Conservation (phyloP, 1,140 invertebrate genomes). For the Bicyclus anynana region DNA sequence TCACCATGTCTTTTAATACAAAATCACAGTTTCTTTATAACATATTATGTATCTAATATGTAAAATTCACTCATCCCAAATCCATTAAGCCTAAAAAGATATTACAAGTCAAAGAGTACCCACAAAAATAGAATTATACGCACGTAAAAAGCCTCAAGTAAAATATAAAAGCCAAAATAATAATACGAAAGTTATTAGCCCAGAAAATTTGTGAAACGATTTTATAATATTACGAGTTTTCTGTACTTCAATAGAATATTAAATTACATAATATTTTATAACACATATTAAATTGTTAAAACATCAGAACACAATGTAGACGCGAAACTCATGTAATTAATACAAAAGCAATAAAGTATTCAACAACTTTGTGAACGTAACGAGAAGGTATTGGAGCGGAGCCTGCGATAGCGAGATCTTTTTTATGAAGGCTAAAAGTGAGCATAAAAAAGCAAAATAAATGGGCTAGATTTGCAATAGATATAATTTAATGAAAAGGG, state of each 20-base stretch:
- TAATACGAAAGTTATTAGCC: background rate
- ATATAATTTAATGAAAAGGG: too few relatives aligned
- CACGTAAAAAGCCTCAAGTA: background rate
- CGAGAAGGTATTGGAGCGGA: background rate
- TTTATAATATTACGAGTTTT: background rate
- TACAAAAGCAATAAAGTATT: constrained; percentile 11
- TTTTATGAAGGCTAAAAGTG: too few relatives aligned
- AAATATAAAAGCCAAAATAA: background rate
- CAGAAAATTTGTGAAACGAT: background rate
- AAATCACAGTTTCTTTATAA: too few relatives aligned
- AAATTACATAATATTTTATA: background rate
- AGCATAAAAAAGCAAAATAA: too few relatives aligned
- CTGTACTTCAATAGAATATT: background rate
- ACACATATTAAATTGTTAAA: background rate
- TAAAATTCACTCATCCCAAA: too few relatives aligned
- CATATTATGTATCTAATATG: too few relatives aligned
- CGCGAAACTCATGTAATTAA: background rate
- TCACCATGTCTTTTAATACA: too few relatives aligned
- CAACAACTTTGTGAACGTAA: background rate
- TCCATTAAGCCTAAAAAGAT: background rate
- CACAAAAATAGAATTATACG: background rate
- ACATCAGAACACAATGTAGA: background rate
- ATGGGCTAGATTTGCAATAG: too few relatives aligned
- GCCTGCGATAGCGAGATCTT: too few relatives aligned
- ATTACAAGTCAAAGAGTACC: background rate